These are phyloP conservation scores for Pollenia angustigena DNA, from an alignment of 2,888 invertebrate species.

Conservation along the genomic window DNA sequence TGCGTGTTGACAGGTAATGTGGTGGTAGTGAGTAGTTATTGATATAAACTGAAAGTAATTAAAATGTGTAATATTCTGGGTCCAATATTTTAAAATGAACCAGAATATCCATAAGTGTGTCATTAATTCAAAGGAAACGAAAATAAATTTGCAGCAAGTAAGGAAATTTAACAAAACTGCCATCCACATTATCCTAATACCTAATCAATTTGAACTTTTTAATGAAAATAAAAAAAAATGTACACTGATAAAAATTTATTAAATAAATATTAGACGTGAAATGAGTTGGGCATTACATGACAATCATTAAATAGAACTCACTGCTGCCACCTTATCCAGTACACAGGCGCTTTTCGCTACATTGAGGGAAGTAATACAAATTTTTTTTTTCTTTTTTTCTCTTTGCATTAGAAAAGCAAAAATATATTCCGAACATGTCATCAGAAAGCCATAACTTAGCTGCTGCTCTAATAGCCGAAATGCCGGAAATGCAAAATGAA, in stretches of 20 bases:
- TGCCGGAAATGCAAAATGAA: conserved; percentile 72
- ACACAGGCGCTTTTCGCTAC: conserved; percentile 38
- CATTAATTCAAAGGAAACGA: background rate
- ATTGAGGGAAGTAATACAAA: conserved; percentile 59
- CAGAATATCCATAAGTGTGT: background rate
- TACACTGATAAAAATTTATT: background rate
- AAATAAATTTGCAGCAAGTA: conserved; percentile 43
- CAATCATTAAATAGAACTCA: conserved; percentile 47
- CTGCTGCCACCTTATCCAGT: conserved; percentile 64
- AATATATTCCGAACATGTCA: conserved; percentile 57
- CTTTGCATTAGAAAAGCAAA: conserved; percentile 50
- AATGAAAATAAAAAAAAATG: background rate
- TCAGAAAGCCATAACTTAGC: conserved; percentile 53
- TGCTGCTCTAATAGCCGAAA: conserved; percentile 68
- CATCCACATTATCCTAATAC: conserved; percentile 74
- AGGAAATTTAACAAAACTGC: conserved; percentile 68
- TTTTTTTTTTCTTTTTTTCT: conserved; percentile 63
- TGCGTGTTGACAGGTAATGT: conserved; percentile 77
- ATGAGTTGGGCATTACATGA: background rate
- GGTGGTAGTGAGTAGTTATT: conserved; percentile 78
- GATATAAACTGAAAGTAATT: conserved; percentile 30
- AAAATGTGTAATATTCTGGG: conserved; percentile 1
- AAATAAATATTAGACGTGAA: background rate
- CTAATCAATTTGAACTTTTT: background rate
- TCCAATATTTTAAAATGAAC: background rate